These are phyloP conservation scores for Hylaeus volcanicus DNA, from an alignment of 1,140 invertebrate genomes.

Conservation along the genomic window DNA sequence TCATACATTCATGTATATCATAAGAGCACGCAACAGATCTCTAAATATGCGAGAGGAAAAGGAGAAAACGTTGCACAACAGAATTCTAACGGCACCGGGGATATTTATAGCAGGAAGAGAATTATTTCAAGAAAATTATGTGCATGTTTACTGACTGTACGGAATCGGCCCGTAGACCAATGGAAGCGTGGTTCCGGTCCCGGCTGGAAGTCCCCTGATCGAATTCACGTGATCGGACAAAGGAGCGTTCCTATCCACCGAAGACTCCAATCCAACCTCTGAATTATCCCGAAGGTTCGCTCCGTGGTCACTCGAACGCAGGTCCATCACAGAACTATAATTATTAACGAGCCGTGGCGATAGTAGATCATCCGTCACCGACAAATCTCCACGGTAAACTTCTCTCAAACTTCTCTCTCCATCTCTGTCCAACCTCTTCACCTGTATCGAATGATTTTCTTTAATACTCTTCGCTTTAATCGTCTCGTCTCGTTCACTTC, in stretches of 20 bases:
- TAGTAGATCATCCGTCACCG: constrained; percentile 56
- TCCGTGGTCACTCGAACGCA: constrained; percentile 5
- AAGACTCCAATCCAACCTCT: constrained; percentile 10
- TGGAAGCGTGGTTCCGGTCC: constrained; percentile 79
- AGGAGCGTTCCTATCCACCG: constrained; percentile 26
- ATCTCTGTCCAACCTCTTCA: background rate
- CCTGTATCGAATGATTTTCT: background rate
- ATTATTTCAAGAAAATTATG: constrained; percentile 56
- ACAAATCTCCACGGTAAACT: constrained; percentile 62
- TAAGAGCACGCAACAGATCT: background rate
- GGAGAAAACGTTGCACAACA: background rate
- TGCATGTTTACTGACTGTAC: constrained; percentile 82
- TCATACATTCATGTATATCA: background rate
- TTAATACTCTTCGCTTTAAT: too few species aligned
- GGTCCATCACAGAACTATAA: constrained; percentile 67
- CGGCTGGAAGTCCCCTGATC: constrained; percentile 55
- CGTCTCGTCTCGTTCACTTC: background rate
- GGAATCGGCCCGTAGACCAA: constrained; percentile 83
- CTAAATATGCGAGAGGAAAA: background rate
- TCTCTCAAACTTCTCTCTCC: constrained; percentile 50
- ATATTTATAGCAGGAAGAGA: constrained; percentile 54
- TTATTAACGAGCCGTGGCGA: constrained; percentile 74
- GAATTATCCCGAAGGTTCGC: background rate
- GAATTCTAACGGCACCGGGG: constrained; percentile 36
- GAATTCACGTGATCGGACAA: constrained; percentile 63